Evolutionary conservation across 2,888 invertebrate species (phyloP).

Genomic region (Synergus itoensis): DNA sequence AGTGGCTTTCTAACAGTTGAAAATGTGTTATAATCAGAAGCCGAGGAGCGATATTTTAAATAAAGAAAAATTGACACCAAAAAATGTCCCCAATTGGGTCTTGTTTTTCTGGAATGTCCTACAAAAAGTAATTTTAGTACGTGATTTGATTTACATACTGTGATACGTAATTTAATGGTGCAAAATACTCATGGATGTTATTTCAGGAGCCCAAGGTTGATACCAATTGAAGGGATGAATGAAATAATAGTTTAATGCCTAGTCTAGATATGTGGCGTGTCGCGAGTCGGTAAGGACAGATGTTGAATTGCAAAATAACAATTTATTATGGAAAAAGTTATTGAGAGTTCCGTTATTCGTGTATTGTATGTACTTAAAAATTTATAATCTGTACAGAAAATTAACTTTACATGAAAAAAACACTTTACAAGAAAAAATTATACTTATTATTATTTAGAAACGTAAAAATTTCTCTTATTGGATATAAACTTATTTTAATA

Average conservation of each 20-base stretch:
- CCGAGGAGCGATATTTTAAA: no score
- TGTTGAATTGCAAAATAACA: not conserved
- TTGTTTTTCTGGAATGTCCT: no score
- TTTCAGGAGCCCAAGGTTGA: not conserved
- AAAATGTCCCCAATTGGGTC: no score
- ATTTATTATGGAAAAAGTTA: not conserved
- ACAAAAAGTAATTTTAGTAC: no score
- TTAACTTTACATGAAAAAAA: no score
- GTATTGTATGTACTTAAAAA: no score
- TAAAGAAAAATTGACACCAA: no score
- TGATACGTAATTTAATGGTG: not conserved
- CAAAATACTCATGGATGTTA: not conserved
- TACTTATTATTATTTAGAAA: no score
- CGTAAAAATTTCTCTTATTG: no score
- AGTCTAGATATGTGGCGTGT: not conserved
- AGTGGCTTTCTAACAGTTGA: not conserved
- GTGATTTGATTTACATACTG: not conserved
- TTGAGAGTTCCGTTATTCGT: not conserved
- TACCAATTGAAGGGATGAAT: slow-evolving; percentile 15
- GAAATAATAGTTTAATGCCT: slow-evolving; percentile 21
- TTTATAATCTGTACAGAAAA: no score
- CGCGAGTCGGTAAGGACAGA: not conserved
- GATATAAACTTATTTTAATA: no score
- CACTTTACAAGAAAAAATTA: no score
- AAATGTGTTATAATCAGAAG: not conserved